Evolutionary conservation across 2,888 invertebrate genomes (phyloP), one percentile per base, ranked within the genome.

Genomic region (Gerris lacustris): DNA sequence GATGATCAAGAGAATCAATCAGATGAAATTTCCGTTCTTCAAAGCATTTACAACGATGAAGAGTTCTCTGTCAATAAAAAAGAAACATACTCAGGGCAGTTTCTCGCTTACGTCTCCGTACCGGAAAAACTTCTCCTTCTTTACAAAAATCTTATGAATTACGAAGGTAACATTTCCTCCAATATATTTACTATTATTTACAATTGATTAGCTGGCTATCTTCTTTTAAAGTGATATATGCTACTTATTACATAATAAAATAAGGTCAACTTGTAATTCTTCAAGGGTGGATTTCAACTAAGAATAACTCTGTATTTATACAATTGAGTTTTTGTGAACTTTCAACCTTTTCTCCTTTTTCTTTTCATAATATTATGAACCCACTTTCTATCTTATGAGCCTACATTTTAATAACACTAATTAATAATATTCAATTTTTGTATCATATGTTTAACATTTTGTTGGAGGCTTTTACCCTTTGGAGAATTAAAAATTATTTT

Each of bases 1-100:
- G 55, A 55, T 77, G 80, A 81, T 69, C 75, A 75, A 63, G 81
- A 82, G 75, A 79, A 79, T 69, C 82, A 82, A 72, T 79, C 78
- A 69, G 81, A 82, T 77, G 82, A 82, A 75, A 78, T 82, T 45
- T 75, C 77, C 55, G 82, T 80, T 6, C 73, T 82, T 73, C 78
- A 80, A 76, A 82, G 81, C 74, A 82, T 81, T 64, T 80, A 79
- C 67, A 80, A 78, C 44, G 73, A 77, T 62, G 80, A 81, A 74
- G 80, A 80, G 75, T 79, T 81, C 72, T 77, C 77, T 45, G 76
- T 78, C 69, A 73, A 74, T 11, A 76, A 77, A 47, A 77, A 78
- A 44, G 70, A 79, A 69, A 77, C 74, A 66, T 76, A 77, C 63
- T 76, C 79, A 69, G 79, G 80, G 67, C 77, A 75, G 6, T 76